These are phyloP conservation scores for Chrysochloris asiatica DNA, from an alignment of 2,113 vertebrate species.

Conservation along the genomic window DNA sequence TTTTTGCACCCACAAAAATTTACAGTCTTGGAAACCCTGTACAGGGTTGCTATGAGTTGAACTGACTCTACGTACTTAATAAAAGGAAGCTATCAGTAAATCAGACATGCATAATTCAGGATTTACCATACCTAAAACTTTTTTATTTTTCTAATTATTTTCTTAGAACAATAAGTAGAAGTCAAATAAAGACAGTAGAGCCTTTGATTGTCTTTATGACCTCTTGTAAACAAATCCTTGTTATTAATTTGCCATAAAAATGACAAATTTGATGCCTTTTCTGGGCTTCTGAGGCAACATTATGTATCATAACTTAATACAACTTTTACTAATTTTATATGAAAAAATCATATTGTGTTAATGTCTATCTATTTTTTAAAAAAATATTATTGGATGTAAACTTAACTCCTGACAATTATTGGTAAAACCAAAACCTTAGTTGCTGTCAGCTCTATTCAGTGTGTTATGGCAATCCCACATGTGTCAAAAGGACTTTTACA, in stretches of 20 bases:
- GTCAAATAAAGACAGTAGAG: not conserved
- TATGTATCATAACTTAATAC: not conserved
- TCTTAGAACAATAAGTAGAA: not conserved
- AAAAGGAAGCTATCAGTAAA: not conserved
- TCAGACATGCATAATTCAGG: not conserved
- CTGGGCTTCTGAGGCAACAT: not conserved
- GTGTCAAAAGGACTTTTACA: not conserved
- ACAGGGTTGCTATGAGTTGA: no score
- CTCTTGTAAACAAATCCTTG: not conserved
- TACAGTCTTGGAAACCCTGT: no score
- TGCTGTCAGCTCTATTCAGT: not conserved
- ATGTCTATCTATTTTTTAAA: not conserved
- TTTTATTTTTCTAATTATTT: not conserved
- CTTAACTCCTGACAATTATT: not conserved
- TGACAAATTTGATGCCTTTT: not conserved
- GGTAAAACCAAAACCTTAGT: not conserved
- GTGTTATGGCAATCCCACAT: not conserved
- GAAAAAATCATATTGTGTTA: not conserved
- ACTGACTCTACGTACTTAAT: no score
- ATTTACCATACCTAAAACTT: not conserved
- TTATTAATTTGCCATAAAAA: not conserved
- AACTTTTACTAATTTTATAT: not conserved
- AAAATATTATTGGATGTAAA: not conserved
- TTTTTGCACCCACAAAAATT: no score
- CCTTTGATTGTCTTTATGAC: not conserved